A percentile compares a stretch with the other conserved stretches of the same genome.
Evolutionary conservation across 2,888 invertebrate genomes (phyloP).

Genomic region (Brenthis ino): DNA sequence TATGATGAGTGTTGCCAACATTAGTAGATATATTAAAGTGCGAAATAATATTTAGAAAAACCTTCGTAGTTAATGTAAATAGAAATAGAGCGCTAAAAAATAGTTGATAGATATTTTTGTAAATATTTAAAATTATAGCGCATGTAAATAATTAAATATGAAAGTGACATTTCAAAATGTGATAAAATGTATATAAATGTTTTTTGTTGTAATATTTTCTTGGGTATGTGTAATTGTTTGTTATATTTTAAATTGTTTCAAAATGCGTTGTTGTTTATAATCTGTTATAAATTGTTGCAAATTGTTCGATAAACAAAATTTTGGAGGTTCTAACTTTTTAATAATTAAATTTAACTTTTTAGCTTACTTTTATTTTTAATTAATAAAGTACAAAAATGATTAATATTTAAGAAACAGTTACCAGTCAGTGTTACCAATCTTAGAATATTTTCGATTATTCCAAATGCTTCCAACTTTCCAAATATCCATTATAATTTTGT

Average conservation of each 20-base stretch:
- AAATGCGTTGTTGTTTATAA: slow-evolving; percentile 17
- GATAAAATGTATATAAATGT: slow-evolving; percentile 20
- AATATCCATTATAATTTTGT: slow-evolving; percentile 1
- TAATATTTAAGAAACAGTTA: not conserved
- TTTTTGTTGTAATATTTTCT: slow-evolving; percentile 17
- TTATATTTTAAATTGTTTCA: slow-evolving; percentile 4
- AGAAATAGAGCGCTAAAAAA: slow-evolving; percentile 2
- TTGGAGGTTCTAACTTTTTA: not conserved
- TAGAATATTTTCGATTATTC: not conserved
- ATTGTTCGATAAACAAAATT: slow-evolving; percentile 5
- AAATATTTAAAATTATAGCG: slow-evolving; percentile 20
- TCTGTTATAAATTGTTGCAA: slow-evolving; percentile 15
- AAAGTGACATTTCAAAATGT: slow-evolving; percentile 22
- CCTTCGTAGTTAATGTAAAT: not conserved
- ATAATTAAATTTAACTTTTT: not conserved
- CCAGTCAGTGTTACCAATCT: not conserved
- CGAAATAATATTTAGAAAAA: slow-evolving; percentile 5
- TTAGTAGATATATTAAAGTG: not conserved
- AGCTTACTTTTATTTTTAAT: slow-evolving; percentile 7
- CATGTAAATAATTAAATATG: slow-evolving; percentile 21
- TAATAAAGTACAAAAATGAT: slow-evolving; percentile 24
- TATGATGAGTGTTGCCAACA: too few species aligned
- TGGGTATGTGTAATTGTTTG: slow-evolving; percentile 7
- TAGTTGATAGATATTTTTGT: slow-evolving; percentile 23
- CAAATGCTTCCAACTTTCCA: not conserved